Percentiles rank a stretch among this genome's conserved stretches.
Conservation (phyloP, 2,797 vertebrate genomes). For the Petrocephalus schoutedeni region DNA sequence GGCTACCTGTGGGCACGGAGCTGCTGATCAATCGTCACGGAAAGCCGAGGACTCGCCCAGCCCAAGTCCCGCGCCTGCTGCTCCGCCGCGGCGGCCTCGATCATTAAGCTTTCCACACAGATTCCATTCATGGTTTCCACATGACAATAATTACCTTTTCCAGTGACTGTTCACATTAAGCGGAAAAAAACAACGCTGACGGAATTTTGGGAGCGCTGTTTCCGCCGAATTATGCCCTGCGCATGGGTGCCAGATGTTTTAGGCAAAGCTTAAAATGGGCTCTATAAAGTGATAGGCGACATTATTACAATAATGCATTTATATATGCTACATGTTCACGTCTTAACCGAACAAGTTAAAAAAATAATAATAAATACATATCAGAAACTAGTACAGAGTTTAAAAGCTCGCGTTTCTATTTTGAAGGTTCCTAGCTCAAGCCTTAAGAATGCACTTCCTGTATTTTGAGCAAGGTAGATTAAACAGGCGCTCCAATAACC, state of each 20-base stretch:
- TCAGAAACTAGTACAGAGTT: background rate
- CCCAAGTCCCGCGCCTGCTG: background rate
- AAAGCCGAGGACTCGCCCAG: background rate
- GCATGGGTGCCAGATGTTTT: background rate
- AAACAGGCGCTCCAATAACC: background rate
- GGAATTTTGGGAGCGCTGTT: conserved; percentile 2
- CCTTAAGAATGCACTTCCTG: background rate
- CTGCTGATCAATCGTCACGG: background rate
- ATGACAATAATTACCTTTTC: conserved; percentile 12
- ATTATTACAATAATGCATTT: background rate
- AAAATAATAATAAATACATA: background rate
- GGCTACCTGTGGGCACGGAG: background rate
- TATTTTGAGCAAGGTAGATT: background rate
- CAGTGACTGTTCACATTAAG: conserved; percentile 6
- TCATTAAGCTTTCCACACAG: conserved; percentile 8
- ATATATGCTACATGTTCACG: background rate
- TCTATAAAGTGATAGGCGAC: background rate
- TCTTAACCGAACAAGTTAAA: background rate
- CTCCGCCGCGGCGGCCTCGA: background rate
- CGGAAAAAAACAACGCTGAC: conserved; percentile 1
- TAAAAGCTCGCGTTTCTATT: background rate
- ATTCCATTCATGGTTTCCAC: conserved; percentile 8
- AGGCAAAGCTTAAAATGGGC: background rate
- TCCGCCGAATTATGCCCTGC: background rate
- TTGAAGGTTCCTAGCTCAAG: background rate